Evolutionary conservation across 2,797 vertebrate species (phyloP).

Genomic region (Intellagama lesueurii): DNA sequence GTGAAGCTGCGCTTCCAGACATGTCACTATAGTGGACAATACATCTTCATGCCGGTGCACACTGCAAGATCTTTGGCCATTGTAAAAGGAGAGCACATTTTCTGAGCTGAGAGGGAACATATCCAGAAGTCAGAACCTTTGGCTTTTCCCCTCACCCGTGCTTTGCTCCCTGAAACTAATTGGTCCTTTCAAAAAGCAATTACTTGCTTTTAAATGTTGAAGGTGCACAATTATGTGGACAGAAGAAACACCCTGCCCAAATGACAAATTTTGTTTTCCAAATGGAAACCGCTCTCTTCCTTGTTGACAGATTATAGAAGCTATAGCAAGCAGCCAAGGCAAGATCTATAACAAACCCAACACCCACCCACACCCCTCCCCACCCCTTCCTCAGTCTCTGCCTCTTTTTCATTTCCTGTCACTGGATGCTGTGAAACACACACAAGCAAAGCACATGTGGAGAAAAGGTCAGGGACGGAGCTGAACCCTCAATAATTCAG

Average conservation of each 20-base stretch:
- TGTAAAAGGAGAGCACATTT: background rate
- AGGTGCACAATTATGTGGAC: constrained; percentile 5
- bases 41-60: background rate
- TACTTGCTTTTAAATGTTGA: constrained; percentile 12
- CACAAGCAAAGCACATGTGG: background rate
- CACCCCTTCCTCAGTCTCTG: too few relatives aligned
- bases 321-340: background rate
- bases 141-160: background rate
- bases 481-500: background rate
- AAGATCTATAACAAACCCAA: background rate
- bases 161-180: constrained; percentile 19
- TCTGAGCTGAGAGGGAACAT: background rate
- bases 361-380: background rate
- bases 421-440: background rate
- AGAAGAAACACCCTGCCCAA: background rate
- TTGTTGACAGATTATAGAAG: constrained; percentile 11
- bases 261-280: constrained; percentile 11
- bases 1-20: background rate
- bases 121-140: constrained; percentile 13
- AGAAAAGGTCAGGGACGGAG: background rate
- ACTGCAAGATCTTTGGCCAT: background rate
- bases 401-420: background rate
- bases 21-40: background rate
- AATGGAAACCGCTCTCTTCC: constrained; percentile 1
- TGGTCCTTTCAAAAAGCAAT: constrained; percentile 13